A percentile compares a stretch with the other conserved stretches of the same genome.
Evolutionary conservation across 2,113 vertebrate species (phyloP).

Genomic region (Saimiri boliviensis): DNA sequence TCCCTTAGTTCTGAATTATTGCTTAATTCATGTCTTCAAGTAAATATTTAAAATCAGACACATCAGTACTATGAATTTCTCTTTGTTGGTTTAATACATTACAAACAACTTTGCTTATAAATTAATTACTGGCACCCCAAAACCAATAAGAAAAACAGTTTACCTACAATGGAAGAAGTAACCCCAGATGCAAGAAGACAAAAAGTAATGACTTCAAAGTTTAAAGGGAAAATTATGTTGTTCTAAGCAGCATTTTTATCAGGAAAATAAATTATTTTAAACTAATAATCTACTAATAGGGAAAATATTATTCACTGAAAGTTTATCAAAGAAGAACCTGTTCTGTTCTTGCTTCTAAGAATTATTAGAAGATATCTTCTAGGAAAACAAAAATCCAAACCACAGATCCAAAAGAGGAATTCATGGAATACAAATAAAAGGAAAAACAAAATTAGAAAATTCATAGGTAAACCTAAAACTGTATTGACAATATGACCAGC

Average conservation of each 20-base stretch:
- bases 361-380: background rate
- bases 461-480: background rate
- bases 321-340: background rate
- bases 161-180: background rate
- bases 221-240: background rate
- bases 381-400: background rate
- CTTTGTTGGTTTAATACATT: background rate
- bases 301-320: constrained; percentile 4
- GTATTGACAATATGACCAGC: background rate
- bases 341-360: background rate
- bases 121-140: background rate
- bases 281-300: background rate
- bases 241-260: too few species aligned
- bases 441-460: background rate
- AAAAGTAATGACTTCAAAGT: background rate
- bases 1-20: background rate
- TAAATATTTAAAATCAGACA: background rate
- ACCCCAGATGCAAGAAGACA: background rate
- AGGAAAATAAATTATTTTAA: background rate
- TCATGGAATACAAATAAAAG: background rate
- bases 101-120: background rate
- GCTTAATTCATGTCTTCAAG: background rate
- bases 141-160: background rate
- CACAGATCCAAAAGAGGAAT: background rate
- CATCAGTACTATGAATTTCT: too few species aligned